These are phyloP conservation scores for Penaeus japonicus DNA, from an alignment of 1,140 invertebrate species.

Conservation along the genomic window DNA sequence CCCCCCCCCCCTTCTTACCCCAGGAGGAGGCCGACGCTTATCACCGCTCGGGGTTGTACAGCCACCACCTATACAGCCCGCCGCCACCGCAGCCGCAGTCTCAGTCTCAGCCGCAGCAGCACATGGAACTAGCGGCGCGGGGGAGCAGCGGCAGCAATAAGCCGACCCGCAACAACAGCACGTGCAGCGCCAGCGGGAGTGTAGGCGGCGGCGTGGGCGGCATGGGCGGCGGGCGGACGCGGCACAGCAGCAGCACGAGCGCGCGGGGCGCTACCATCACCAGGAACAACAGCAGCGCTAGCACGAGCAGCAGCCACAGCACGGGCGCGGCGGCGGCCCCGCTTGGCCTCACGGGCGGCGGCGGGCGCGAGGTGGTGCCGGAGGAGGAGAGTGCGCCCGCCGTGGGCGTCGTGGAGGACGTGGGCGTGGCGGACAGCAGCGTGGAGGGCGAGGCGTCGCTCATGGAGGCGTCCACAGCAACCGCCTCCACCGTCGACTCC, in stretches of 20 bases:
- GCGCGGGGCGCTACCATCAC: not conserved
- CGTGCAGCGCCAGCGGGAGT: conserved; percentile 9
- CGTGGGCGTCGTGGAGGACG: not conserved
- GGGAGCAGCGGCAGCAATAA: not conserved
- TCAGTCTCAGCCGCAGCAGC: not conserved
- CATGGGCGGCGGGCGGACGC: not conserved
- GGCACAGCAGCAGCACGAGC: conserved; percentile 38
- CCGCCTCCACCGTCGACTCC: conserved; percentile 45
- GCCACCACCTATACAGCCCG: not conserved
- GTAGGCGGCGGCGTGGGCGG: not conserved
- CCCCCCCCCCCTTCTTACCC: too few relatives aligned
- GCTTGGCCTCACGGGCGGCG: not conserved
- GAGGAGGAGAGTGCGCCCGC: not conserved
- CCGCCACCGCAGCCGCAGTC: not conserved
- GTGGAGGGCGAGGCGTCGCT: conserved; percentile 24
- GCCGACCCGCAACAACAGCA: conserved; percentile 14
- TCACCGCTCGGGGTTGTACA: conserved; percentile 30
- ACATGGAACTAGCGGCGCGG: conserved; percentile 17
- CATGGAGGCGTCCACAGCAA: conserved; percentile 43
- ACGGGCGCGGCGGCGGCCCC: not conserved
- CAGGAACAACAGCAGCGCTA: conserved; percentile 25
- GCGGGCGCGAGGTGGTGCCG: not conserved
- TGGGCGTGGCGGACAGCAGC: not conserved
- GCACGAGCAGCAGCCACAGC: conserved; percentile 11
- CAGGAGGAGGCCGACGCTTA: conserved; percentile 40